A percentile compares a stretch with the other conserved stretches of the same genome.
Evolutionary conservation across 2,888 invertebrate species (phyloP).

Genomic region (Drosophila buzzatii): DNA sequence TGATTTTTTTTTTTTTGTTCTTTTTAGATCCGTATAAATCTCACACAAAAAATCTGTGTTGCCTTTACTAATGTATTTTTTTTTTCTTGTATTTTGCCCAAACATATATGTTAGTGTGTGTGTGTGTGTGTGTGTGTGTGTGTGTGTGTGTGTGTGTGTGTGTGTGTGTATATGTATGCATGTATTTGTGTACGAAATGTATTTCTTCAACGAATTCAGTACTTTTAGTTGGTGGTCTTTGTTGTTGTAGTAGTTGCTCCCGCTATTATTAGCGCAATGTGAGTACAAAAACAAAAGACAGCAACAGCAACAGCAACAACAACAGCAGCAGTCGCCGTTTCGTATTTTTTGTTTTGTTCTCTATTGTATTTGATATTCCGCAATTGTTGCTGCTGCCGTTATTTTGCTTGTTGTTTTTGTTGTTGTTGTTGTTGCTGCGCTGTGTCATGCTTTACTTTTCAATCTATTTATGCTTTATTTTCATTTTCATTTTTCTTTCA

Average conservation of each 20-base stretch:
- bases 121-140: background rate
- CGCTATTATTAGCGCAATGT: constrained; percentile 76
- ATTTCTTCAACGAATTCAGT: constrained; percentile 56
- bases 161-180: background rate
- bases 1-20: constrained; percentile 4
- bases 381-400: constrained; percentile 31
- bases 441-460: constrained; percentile 59
- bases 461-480: constrained; percentile 71
- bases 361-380: constrained; percentile 48
- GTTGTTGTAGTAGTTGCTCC: constrained; percentile 54
- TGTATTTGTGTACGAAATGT: constrained; percentile 11
- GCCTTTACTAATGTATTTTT: constrained; percentile 22
- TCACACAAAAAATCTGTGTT: constrained; percentile 9
- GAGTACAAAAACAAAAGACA: constrained; percentile 54
- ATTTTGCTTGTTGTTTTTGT: background rate
- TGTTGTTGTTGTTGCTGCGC: constrained; percentile 6
- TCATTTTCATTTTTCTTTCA: constrained; percentile 49
- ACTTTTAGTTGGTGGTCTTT: constrained; percentile 48
- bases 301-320: constrained; percentile 10
- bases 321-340: constrained; percentile 8
- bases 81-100: constrained; percentile 13
- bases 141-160: constrained; percentile 7
- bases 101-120: background rate
- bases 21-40: constrained; percentile 38
- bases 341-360: constrained; percentile 18